Percentiles rank a stretch among this genome's conserved stretches.
phyloP scores from a whole-genome alignment of 2,888 invertebrate species.

The Ormyrus labotus region DNA sequence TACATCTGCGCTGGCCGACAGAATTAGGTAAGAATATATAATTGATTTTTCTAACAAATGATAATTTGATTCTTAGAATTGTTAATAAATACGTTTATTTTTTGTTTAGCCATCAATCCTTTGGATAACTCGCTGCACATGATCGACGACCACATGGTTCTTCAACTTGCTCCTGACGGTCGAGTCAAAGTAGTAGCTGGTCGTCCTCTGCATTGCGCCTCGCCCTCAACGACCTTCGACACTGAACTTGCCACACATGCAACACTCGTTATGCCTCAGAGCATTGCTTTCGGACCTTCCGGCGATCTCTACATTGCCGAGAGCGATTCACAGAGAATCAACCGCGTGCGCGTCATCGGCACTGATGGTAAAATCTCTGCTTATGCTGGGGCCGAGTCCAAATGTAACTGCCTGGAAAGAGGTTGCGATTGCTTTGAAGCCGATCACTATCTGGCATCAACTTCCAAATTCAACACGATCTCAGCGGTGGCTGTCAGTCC shows the following conservation, averaged over 20 bases:
- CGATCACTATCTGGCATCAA: constrained; percentile 93
- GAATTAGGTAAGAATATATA: constrained; percentile 78
- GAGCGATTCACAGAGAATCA: constrained; percentile 95
- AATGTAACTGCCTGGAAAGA: constrained; percentile 93
- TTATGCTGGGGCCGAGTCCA: constrained; percentile 96
- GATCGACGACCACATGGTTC: constrained; percentile 96
- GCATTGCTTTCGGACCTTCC: constrained; percentile 93
- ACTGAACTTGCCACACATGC: constrained; percentile 93
- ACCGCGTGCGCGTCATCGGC: constrained; percentile 91
- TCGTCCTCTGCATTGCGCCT: constrained; percentile 93
- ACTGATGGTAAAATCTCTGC: constrained; percentile 95
- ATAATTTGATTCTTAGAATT: not conserved
- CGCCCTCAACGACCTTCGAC: constrained; percentile 87
- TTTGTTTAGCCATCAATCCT: constrained; percentile 86
- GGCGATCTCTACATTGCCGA: constrained; percentile 96
- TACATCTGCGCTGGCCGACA: constrained; percentile 97
- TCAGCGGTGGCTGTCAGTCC: constrained; percentile 95
- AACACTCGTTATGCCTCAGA: constrained; percentile 94
- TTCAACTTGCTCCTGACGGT: constrained; percentile 93
- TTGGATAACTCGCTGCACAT: constrained; percentile 96
- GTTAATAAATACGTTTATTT: not conserved
- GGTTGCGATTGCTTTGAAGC: constrained; percentile 96
- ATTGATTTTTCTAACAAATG: not conserved
- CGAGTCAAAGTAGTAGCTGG: constrained; percentile 95
- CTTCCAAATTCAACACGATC: constrained; percentile 95